These are phyloP conservation scores for Trachymyrmex cornetzi DNA, from an alignment of 1,140 invertebrate species.

Conservation along the genomic window DNA sequence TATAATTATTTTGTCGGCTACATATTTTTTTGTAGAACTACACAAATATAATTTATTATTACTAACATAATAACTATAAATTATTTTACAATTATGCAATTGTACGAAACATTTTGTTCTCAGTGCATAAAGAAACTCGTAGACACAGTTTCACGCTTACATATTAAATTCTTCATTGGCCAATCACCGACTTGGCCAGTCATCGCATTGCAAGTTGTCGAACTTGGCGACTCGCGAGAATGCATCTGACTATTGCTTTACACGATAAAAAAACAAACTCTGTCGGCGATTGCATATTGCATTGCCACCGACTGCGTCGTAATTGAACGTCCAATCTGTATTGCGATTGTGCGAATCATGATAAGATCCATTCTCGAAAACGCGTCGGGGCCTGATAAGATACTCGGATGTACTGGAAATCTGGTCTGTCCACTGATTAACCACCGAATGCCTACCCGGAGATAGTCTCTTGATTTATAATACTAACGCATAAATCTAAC, in stretches of 20 bases:
- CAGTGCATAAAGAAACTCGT: background rate
- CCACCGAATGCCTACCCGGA: background rate
- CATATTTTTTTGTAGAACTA: too few relatives aligned
- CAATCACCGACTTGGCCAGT: background rate
- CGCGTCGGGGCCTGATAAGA: constrained; percentile 69
- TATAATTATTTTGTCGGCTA: too few relatives aligned
- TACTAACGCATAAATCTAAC: background rate
- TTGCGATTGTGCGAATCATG: constrained; percentile 41
- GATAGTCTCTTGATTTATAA: constrained; percentile 16
- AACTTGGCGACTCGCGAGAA: constrained; percentile 29
- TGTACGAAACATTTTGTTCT: too few relatives aligned
- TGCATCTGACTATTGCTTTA: constrained; percentile 17
- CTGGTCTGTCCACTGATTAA: constrained; percentile 47
- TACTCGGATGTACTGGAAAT: constrained; percentile 64
- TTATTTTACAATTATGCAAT: too few relatives aligned
- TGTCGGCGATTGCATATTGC: background rate
- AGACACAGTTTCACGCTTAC: background rate
- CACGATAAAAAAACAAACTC: constrained; percentile 27
- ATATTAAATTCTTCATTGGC: constrained; percentile 14
- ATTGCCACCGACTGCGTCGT: constrained; percentile 21
- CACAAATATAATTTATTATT: too few relatives aligned
- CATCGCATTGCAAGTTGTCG: constrained; percentile 7
- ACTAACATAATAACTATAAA: too few relatives aligned
- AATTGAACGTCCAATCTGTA: constrained; percentile 8
- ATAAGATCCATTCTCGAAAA: constrained; percentile 61